Base-by-base conservation (phyloP, 1,140 invertebrate genomes). In the Ceratina calcarata region DNA sequence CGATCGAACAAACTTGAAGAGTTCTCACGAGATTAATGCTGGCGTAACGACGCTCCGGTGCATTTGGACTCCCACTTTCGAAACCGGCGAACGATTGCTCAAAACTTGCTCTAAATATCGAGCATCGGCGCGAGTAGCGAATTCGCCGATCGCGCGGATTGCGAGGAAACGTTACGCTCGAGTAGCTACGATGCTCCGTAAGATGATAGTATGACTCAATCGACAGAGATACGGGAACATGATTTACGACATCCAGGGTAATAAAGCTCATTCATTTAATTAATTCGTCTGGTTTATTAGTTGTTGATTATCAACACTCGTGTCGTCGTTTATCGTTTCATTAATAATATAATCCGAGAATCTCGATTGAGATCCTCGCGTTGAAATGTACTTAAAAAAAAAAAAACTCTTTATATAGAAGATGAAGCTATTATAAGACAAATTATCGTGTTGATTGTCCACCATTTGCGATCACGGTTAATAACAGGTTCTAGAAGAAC, bases 11-110 rank as follows among this genome's bases (percentile, higher is more conserved):
- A 64, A 64, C 45, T 45, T 24, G 1, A 64, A 57, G n/a, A 18
- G 60, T 78, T 72, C 76, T 78, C 69, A 72, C 76, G 76, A 64
- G 76, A 78, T 72, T 78, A 78, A 78, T 78, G 69, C 76, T 78
- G 68, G 49, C 68, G 76, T 78, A 78, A 78, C 76, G 76, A 72
- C 64, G 45, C 68, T 15, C 45, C 27, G 58, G 61, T 71, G 68
- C 66, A 71, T 64, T 78, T 58, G 20, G 60, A 53, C 71, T 22
- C 67, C 67, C 49, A 15, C n/a, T 78, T 78, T 71, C 58, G 76
- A 0, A 78, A 78, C 67, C 4, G 3, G 16, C 20, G 13, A 51
- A 71, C 68, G 60, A 57, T 78, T 64, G 76, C 60, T 71, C 18
- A 45, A 78, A 72, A 78, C 58, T 55, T 15, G 76, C 60, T 78